Base-by-base conservation (phyloP, 1,140 invertebrate species). In the Branchinecta lynchi region DNA sequence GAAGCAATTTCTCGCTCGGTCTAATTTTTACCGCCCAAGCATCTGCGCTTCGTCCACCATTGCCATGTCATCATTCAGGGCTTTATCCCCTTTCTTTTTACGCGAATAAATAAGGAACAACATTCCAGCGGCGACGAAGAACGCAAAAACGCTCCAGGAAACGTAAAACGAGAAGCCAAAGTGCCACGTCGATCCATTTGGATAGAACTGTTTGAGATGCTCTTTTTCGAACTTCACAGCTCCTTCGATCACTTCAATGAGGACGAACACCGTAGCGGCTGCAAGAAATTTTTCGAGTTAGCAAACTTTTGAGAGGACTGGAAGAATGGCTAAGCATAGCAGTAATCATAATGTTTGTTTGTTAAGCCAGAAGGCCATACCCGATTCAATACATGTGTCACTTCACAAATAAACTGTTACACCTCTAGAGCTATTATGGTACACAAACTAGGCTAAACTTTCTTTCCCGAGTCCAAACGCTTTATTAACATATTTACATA, bases 31-130 rank as follows among this genome's bases (percentile, higher is more conserved):
- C 82, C 89, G 86, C 72, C 89, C 88, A 72, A 92, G 87, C 72
- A 87, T 88, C 17, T 87, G 88, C 0, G 89, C 87, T 75, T 91
- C 89, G 74, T 92, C 89, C 21, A 89, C 88, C 83, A 89, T 86
- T 0, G 87, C 88, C 20, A 89, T 78, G 74, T 89, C 86, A 73
- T 90, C 89, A 21, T 83, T 87, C 0, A 85, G 84, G 8, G 88
- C 88, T 74, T 89, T 88, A 71, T 87, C 85, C 9, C 89, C 85
- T 80, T 92, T 92, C 75, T 87, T 84, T 72, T 93, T 92, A 68
- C 86, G 84, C 0, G 89, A 92, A 75, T 86, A 89, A 74, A 88
- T 80, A 67, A 92, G 83, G 76, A 92, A 92, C 65, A 85, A 82
- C 43, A 84, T 80, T 7, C 87, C 87, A 7, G 87, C 83, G 21